These are phyloP conservation scores for Botia kubotai DNA, from an alignment of 2,797 vertebrate genomes.

Conservation along the genomic window DNA sequence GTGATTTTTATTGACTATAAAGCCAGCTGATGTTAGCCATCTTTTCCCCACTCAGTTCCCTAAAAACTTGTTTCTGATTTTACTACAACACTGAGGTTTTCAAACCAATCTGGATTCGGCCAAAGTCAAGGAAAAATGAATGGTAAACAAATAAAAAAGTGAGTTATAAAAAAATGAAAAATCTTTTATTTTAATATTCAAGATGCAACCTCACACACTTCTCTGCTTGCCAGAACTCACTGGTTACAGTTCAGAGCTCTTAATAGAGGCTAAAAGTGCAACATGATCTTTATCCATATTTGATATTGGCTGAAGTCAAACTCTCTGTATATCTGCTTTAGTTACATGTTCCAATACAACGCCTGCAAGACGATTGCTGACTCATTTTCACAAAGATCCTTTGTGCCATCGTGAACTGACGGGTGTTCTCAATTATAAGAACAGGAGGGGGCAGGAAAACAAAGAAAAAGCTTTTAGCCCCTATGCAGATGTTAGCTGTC, in stretches of 20 bases:
- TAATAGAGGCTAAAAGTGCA: constrained; percentile 58
- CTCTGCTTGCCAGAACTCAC: constrained; percentile 49
- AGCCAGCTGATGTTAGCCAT: constrained; percentile 56
- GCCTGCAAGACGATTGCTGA: constrained; percentile 30
- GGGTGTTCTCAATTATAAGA: constrained; percentile 52
- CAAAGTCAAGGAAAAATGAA: constrained; percentile 9
- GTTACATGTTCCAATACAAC: constrained; percentile 40
- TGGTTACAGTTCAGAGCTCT: constrained; percentile 45
- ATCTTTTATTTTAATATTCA: constrained; percentile 45
- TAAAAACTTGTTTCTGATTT: background rate
- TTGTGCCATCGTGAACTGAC: constrained; percentile 49
- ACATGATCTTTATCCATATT: constrained; percentile 56
- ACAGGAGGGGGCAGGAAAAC: constrained; percentile 29
- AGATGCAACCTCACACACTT: constrained; percentile 33
- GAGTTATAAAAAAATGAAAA: constrained; percentile 1
- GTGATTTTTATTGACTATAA: constrained; percentile 54
- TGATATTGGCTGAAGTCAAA: constrained; percentile 53
- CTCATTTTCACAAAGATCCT: constrained; percentile 52
- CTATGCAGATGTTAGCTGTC: constrained; percentile 36
- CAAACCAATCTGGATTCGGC: constrained; percentile 1
- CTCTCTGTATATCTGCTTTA: constrained; percentile 41
- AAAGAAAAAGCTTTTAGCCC: constrained; percentile 19
- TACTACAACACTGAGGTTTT: constrained; percentile 20
- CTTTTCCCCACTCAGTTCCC: background rate
- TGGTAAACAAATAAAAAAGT: constrained; percentile 30